phyloP scores from a whole-genome alignment of 2,797 vertebrate genomes.

The Lacerta agilis region DNA sequence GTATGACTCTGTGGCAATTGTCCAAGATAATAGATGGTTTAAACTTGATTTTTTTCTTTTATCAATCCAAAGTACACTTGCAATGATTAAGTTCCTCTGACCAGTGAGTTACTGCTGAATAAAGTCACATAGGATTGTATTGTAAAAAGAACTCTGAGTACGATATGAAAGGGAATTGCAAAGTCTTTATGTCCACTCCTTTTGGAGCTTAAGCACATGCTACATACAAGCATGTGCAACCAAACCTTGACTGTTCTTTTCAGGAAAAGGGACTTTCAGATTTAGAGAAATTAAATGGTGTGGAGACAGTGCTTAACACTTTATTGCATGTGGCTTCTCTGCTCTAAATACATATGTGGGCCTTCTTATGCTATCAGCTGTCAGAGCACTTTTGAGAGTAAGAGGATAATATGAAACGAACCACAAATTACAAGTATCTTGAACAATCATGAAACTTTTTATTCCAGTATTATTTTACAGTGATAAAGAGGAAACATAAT shows the following conservation, averaged over 20 bases:
- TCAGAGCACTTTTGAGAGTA: neutral
- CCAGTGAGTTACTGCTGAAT: neutral
- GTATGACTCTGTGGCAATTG: no score
- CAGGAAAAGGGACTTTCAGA: neutral
- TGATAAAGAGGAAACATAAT: neutral
- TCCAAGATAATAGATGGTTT: no score
- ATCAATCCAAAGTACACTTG: neutral
- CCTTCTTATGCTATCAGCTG: neutral
- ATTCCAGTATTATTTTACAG: conserved; percentile 7
- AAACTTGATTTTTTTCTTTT: no score
- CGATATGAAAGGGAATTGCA: neutral
- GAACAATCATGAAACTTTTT: neutral
- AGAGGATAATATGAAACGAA: neutral
- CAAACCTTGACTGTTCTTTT: neutral
- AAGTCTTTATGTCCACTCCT: neutral
- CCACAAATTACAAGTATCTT: neutral
- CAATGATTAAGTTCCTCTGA: neutral
- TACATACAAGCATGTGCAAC: neutral
- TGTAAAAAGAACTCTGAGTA: neutral
- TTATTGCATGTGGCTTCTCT: neutral
- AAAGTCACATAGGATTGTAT: neutral
- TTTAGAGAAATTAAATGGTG: neutral
- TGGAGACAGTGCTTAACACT: neutral
- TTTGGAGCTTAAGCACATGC: neutral
- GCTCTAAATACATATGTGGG: neutral